phyloP scores from a whole-genome alignment of 1,140 invertebrate genomes.

The Melanaphis sacchari region DNA sequence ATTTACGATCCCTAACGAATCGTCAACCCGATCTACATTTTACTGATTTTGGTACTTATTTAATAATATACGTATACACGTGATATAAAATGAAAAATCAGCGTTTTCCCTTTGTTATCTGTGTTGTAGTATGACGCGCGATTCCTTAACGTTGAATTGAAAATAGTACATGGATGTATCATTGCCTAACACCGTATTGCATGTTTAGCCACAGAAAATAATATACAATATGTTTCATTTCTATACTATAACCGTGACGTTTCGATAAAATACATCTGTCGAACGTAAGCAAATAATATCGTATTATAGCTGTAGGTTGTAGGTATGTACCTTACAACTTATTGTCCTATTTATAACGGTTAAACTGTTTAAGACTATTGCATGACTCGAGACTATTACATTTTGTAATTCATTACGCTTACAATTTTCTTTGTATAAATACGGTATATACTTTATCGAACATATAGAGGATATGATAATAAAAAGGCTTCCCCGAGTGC shows the following conservation, averaged over 20 bases:
- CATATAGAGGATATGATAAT: background rate
- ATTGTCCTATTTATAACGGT: background rate
- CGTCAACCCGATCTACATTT: background rate
- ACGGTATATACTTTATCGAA: background rate
- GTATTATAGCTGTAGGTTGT: background rate
- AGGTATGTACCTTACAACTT: background rate
- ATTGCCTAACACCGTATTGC: background rate
- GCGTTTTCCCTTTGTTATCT: background rate
- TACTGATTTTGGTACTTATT: background rate
- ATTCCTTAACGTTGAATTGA: background rate
- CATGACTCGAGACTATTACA: slow-evolving; percentile 39
- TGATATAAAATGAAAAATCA: background rate
- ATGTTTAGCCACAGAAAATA: background rate
- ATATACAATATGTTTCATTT: background rate
- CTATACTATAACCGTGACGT: background rate
- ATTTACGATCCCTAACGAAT: background rate
- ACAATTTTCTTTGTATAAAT: background rate
- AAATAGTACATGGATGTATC: background rate
- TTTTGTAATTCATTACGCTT: slow-evolving; percentile 43
- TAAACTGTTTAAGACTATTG: background rate
- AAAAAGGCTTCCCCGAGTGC: background rate
- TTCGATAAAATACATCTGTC: background rate
- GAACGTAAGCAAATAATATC: slow-evolving; percentile 2
- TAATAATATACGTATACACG: background rate
- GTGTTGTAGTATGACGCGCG: background rate